phyloP scores from a whole-genome alignment of 2,888 invertebrate genomes.

The Gortyna flavago region DNA sequence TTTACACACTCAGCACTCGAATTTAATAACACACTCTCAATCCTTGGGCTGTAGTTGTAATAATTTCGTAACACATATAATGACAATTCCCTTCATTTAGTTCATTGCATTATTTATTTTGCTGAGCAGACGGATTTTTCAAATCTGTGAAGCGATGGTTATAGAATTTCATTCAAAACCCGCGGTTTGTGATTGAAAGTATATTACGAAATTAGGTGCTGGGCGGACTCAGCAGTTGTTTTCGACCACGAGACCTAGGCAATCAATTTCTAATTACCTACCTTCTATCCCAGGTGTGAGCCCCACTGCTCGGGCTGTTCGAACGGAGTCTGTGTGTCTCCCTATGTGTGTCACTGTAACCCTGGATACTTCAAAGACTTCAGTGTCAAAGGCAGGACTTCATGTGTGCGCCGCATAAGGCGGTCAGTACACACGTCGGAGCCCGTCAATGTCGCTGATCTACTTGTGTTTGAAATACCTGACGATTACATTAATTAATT shows the following conservation, averaged over 20 bases:
- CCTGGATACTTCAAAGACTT: slow-evolving; percentile 92
- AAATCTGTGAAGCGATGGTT: neutral
- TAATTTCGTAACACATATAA: too few species aligned
- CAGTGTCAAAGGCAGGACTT: slow-evolving; percentile 91
- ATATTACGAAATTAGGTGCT: neutral
- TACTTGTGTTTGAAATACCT: slow-evolving; percentile 72
- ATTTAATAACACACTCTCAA: neutral
- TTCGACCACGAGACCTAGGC: neutral
- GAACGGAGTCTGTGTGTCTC: slow-evolving; percentile 93
- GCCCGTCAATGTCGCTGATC: slow-evolving; percentile 61
- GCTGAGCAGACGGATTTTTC: neutral
- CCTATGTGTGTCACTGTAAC: slow-evolving; percentile 93
- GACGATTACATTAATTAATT: slow-evolving; percentile 51
- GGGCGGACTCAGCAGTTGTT: neutral
- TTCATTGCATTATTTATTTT: neutral
- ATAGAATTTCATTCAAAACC: neutral
- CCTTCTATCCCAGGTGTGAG: slow-evolving; percentile 83
- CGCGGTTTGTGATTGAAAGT: neutral
- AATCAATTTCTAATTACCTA: neutral
- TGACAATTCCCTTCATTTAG: too few species aligned
- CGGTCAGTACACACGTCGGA: slow-evolving; percentile 70
- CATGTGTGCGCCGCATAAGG: slow-evolving; percentile 89
- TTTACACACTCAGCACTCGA: neutral
- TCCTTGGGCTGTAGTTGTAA: too few species aligned
- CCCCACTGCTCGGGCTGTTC: slow-evolving; percentile 92